These are phyloP conservation scores for Chrysochloris asiatica DNA, from an alignment of 2,113 vertebrate genomes.

Conservation along the genomic window DNA sequence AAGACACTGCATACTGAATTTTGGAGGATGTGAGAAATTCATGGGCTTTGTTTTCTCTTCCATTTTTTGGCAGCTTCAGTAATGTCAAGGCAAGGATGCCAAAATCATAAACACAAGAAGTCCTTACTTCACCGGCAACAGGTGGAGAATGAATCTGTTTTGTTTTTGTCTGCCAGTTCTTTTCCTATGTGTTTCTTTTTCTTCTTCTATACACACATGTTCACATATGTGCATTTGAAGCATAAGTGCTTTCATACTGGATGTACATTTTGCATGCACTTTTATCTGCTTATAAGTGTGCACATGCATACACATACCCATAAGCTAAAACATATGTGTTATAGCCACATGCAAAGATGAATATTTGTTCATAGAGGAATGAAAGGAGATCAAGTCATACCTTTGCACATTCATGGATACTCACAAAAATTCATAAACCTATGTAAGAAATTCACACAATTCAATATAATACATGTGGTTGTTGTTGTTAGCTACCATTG, in stretches of 20 bases:
- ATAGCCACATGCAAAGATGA: not conserved
- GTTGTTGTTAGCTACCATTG: not conserved
- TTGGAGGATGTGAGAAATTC: not conserved
- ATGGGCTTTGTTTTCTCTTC: not conserved
- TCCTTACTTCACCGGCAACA: not conserved
- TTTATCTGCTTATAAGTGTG: not conserved
- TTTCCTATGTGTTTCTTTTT: not conserved
- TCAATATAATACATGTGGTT: not conserved
- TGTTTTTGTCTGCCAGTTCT: not conserved
- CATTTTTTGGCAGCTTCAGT: not conserved
- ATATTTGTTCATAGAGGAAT: not conserved
- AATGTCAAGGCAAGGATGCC: not conserved
- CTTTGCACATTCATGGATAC: not conserved
- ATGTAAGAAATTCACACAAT: not conserved
- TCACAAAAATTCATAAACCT: not conserved
- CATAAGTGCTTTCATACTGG: not conserved
- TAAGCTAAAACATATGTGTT: not conserved
- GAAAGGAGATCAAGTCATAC: not conserved
- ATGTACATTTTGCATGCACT: not conserved
- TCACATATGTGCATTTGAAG: not conserved
- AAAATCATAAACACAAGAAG: not conserved
- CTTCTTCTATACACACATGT: not conserved
- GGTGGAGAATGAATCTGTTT: not conserved
- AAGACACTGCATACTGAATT: not conserved
- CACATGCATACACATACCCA: fast-evolving